These are phyloP conservation scores for Anguilla anguilla DNA, from an alignment of 2,797 vertebrate species.

Conservation along the genomic window DNA sequence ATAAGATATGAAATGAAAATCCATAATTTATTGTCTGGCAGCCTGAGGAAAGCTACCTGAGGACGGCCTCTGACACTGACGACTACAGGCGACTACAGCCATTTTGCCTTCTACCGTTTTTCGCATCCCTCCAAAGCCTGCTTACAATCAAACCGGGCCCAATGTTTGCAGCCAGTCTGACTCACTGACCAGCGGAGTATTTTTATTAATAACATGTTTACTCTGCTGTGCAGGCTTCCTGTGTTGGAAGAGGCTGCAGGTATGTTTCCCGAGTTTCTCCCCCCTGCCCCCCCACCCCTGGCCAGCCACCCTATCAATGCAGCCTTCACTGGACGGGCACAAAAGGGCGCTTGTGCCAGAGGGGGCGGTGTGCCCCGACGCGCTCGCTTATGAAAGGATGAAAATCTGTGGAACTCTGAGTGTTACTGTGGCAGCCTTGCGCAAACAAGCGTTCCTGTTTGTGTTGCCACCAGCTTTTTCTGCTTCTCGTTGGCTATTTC, in stretches of 20 bases:
- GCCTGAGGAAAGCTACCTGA: not conserved
- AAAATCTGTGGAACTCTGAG: slow-evolving; percentile 51
- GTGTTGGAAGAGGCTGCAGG: slow-evolving; percentile 57
- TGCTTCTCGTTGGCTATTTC: not conserved
- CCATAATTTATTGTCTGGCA: not conserved
- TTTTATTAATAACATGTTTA: slow-evolving; percentile 66
- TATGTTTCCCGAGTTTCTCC: slow-evolving; percentile 53
- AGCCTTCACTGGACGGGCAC: slow-evolving; percentile 80
- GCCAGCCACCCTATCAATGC: slow-evolving; percentile 85
- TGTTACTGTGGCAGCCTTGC: slow-evolving; percentile 18
- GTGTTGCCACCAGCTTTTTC: slow-evolving; percentile 5
- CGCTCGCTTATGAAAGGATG: slow-evolving; percentile 80
- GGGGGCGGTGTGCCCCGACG: slow-evolving; percentile 56
- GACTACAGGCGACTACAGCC: not conserved
- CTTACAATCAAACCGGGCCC: not conserved
- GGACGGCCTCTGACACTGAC: not conserved
- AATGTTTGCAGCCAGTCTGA: not conserved
- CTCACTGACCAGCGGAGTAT: slow-evolving; percentile 39
- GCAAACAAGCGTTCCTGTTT: slow-evolving; percentile 9
- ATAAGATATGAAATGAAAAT: not conserved
- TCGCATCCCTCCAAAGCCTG: not conserved
- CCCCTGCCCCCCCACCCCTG: not conserved
- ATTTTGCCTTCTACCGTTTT: not conserved
- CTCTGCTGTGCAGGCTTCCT: slow-evolving; percentile 59
- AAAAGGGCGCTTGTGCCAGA: slow-evolving; percentile 85